Percentiles rank a stretch among this genome's conserved stretches.
Conservation (phyloP, 2,888 invertebrate genomes). For the Fissipunctia ypsillon region DNA sequence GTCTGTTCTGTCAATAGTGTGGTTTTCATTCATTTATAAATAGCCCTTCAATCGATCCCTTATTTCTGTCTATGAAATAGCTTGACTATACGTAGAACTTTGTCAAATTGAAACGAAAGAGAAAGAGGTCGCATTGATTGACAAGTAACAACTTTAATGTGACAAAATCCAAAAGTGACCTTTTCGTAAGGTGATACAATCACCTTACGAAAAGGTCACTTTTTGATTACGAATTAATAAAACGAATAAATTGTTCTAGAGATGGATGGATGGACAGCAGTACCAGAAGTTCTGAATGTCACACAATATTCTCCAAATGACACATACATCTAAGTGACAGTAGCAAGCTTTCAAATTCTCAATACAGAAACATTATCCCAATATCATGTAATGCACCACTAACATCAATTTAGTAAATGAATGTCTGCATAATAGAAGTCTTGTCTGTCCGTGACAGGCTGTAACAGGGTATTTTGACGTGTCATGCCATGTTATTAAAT, state of each 20-base stretch:
- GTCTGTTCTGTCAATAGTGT: neutral
- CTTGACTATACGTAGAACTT: neutral
- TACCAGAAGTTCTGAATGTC: neutral
- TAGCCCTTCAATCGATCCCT: neutral
- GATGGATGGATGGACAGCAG: neutral
- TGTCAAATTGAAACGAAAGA: neutral
- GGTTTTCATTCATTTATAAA: neutral
- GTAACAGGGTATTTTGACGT: constrained; percentile 9
- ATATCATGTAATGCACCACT: neutral
- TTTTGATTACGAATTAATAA: too few relatives aligned
- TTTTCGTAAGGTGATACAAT: too few relatives aligned
- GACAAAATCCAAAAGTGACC: too few relatives aligned
- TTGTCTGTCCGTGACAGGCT: constrained; percentile 12
- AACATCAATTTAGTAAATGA: constrained; percentile 48
- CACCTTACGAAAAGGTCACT: too few relatives aligned
- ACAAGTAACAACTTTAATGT: neutral
- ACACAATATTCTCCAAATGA: neutral
- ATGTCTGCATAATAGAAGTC: constrained; percentile 36
- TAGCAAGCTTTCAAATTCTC: neutral
- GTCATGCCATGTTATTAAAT: constrained; percentile 43
- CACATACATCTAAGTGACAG: neutral
- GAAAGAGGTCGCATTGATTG: neutral
- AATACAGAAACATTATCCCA: neutral
- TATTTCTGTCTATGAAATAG: neutral
- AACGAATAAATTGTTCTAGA: neutral